Evolutionary conservation across 1,140 invertebrate species (phyloP).

Genomic region (Bombyx mori): ASM3026992v2 NC_085130.1:15616001-15616500

Average conservation of each 20-base stretch:
- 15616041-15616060: conserved; percentile 2
- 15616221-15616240: conserved; percentile 8
- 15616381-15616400: conserved; percentile 1
- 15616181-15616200: conserved; percentile 10
- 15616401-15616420: conserved; percentile 6
- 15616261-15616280: conserved; percentile 9
- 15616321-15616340: background rate
- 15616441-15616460: conserved; percentile 5
- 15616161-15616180: conserved; percentile 10
- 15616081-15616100: conserved; percentile 8
- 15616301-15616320: conserved; percentile 5
- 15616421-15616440: conserved; percentile 7
- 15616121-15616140: conserved; percentile 4
- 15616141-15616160: conserved; percentile 9
- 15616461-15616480: conserved; percentile 1
- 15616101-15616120: conserved; percentile 6
- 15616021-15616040: conserved; percentile 5
- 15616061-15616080: conserved; percentile 7
- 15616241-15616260: conserved; percentile 6
- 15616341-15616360: background rate
- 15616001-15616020: conserved; percentile 9
- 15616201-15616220: conserved; percentile 3
- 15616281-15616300: conserved; percentile 8
- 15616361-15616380: background rate
- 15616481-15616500: conserved; percentile 6